phyloP scores from a whole-genome alignment of 2,113 vertebrate species.

The Lophura nycthemera region DNA sequence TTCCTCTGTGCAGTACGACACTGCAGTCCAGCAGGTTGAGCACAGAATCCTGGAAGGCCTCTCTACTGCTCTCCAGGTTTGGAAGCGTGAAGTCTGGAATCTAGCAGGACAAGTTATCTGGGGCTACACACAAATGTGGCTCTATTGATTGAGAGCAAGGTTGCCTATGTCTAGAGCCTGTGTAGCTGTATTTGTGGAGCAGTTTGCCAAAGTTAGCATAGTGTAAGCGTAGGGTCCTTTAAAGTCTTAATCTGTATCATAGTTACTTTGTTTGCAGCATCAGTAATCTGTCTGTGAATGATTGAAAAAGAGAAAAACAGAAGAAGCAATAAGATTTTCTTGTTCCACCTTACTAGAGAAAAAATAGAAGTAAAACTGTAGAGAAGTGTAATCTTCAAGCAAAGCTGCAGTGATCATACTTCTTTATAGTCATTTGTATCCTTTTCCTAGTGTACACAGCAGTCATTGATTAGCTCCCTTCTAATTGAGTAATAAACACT shows the following conservation, averaged over 20 bases:
- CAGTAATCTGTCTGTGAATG: not conserved
- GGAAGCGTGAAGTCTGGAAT: not conserved
- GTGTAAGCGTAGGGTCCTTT: not conserved
- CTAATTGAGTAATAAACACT: not conserved
- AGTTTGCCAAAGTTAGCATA: not conserved
- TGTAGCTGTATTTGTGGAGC: not conserved
- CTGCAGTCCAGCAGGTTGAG: not conserved
- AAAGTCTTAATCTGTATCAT: not conserved
- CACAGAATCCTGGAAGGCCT: not conserved
- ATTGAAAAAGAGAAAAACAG: not conserved
- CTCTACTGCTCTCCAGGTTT: not conserved
- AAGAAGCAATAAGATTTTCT: not conserved
- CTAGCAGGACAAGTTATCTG: not conserved
- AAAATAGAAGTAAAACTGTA: not conserved
- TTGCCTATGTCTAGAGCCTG: not conserved
- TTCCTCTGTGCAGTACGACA: not conserved
- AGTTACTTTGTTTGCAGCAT: not conserved
- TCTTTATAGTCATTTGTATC: not conserved
- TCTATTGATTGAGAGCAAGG: not conserved
- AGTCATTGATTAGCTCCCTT: not conserved
- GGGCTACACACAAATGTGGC: fast-evolving
- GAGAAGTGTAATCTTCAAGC: not conserved
- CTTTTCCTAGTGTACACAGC: not conserved
- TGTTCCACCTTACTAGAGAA: not conserved
- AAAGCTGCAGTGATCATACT: not conserved